Base-by-base conservation (phyloP, 2,797 vertebrate genomes). In the Gymnoscopelus microlampas region DNA sequence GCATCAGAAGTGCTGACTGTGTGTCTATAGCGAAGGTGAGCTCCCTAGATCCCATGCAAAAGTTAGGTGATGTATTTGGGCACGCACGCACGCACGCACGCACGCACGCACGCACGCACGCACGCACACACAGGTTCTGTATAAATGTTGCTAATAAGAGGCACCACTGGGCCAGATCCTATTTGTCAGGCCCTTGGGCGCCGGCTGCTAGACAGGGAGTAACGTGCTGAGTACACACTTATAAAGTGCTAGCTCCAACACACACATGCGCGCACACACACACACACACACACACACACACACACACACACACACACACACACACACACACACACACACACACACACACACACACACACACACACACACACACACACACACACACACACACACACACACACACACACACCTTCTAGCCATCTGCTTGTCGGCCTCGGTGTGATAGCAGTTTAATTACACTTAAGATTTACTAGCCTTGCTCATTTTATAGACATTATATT, bases 141-240 rank as follows among this genome's bases (percentile, higher is more conserved):
- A 88, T 87, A 87, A 91, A 90, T 87, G 81, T 78, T 84, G 74
- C 83, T 90, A 88, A 90, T 89, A 90, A 88, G 88, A 80, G 85
- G 82, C 86, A 76, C 82, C 73, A 73, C 68, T 79, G 85, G 85
- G 81, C 84, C 74, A 77, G 63, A 88, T 90, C 84, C 84, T 82
- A 90, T 91, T 92, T 89, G 88, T 91, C 85, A 89, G 87, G 85
- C 83, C 87, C 85, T 60, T 23, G 74, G 85, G 87, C 53, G 56
- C 74, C 5, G 19, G 26, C n/a, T 3, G 48, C 71, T 69, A 89
- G 81, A 86, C 71, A 15, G 72, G 55, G 63, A 79, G 70, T 48
- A 80, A 85, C 85, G 85, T 89, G 90, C 90, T 90, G 89, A 89
- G 85, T 83, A 70, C 74, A 84, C 86, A 84, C 51, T 86, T 80